Evolutionary conservation across 2,113 vertebrate species (phyloP).

Genomic region (Burhinus oedicnemus): DNA sequence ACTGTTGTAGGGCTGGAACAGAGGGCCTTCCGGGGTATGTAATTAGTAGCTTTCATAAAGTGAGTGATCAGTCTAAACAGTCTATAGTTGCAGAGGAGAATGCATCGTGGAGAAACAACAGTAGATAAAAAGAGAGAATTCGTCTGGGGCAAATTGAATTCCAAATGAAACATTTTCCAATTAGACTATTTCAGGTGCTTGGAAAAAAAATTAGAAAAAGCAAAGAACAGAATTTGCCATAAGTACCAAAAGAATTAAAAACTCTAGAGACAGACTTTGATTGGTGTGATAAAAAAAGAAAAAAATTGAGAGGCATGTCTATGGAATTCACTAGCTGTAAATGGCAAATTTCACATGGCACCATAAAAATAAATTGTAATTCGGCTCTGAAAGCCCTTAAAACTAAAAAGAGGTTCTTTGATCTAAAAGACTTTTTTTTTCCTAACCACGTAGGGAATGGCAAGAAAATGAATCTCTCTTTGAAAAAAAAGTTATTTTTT

Average conservation of each 20-base stretch:
- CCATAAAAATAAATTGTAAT: neutral
- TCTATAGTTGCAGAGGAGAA: neutral
- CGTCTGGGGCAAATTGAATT: neutral
- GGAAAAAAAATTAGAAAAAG: neutral
- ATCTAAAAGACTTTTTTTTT: neutral
- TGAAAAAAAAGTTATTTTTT: neutral
- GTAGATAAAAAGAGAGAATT: neutral
- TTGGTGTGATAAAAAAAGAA: neutral
- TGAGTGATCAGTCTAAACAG: neutral
- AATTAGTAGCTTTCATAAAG: neutral
- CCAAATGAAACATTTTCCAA: accelerated
- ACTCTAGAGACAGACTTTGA: neutral
- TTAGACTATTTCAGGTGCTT: neutral
- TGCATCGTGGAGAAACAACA: accelerated
- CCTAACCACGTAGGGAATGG: neutral
- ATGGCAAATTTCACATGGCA: accelerated
- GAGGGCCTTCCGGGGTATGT: neutral
- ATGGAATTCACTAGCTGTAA: neutral
- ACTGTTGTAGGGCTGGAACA: neutral
- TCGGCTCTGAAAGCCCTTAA: neutral
- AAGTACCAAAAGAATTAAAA: neutral
- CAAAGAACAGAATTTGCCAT: accelerated
- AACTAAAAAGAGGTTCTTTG: neutral
- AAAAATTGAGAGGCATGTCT: neutral
- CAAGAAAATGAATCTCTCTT: neutral